Evolutionary conservation across 2,888 invertebrate genomes (phyloP).

Genomic region (Leptinotarsa peninsularis): DNA sequence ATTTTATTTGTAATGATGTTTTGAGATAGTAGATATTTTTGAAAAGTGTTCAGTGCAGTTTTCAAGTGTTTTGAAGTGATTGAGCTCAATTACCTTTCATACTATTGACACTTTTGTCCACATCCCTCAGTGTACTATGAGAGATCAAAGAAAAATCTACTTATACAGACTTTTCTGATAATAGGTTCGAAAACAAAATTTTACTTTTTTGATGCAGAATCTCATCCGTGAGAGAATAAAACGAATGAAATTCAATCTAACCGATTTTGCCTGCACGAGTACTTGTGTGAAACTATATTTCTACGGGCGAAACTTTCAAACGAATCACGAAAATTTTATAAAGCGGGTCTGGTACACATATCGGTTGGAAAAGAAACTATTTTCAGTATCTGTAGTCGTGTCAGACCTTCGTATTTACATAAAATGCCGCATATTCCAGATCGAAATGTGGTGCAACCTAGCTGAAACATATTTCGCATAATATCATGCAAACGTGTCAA

Average conservation of each 20-base stretch:
- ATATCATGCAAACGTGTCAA: constrained; percentile 14
- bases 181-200: too few species aligned
- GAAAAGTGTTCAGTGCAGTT: too few species aligned
- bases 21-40: too few species aligned
- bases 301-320: not conserved
- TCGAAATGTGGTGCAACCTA: constrained; percentile 23
- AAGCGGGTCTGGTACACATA: constrained; percentile 15
- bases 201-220: too few species aligned
- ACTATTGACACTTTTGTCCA: too few species aligned
- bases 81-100: too few species aligned
- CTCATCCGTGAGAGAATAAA: not conserved
- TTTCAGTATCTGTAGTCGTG: constrained; percentile 25
- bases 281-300: not conserved
- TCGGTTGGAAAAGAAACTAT: constrained; percentile 22
- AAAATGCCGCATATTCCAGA: constrained; percentile 19
- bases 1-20: too few species aligned
- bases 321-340: not conserved
- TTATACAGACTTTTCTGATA: too few species aligned
- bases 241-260: not conserved
- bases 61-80: too few species aligned
- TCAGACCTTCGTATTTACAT: constrained; percentile 27
- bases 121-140: too few species aligned
- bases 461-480: constrained; percentile 17
- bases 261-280: too few species aligned
- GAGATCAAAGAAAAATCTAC: too few species aligned